Evolutionary conservation across 2,797 vertebrate genomes (phyloP), one percentile per base, ranked within the genome.

Genomic region (Oreochromis mossambicus): DNA sequence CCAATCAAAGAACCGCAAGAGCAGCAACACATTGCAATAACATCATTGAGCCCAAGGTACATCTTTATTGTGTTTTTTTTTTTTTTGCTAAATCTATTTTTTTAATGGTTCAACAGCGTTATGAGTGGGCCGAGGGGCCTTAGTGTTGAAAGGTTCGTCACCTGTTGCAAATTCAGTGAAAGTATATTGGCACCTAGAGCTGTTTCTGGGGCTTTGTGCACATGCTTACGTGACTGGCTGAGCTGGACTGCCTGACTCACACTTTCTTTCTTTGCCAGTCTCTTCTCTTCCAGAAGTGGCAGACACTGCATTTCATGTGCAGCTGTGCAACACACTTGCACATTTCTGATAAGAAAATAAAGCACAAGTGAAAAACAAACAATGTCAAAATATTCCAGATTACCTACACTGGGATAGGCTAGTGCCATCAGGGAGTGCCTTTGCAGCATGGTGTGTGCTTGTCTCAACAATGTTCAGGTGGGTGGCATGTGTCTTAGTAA

Each of bases 311-410:
- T 75, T 80, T 84, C 50, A 54, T 68, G 41, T 86, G 55, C 21
- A 82, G 73, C 77, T 68, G 36, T 51, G n/a, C 41, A 66, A 7
- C 8, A 80, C 36, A 68, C 13, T 68, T 46, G 21, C 38, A 43
- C 63, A 43, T 43, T 68, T 82, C 80, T 61, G 17, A 63, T 86
- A 52, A 79, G 63, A 56, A 86, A 56, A 79, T 79, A 50, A 84
- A 68, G 82, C 43, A 24, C 36, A 26, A 46, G 41, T 80, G 78
- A 85, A 85, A 91, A 91, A 83, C 91, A 19, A 61, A 75, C 61
- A 17, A 51, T 4, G 5, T 41, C 2, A 80, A 68, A 83, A 66
- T 36, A 24, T 70, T 9, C 13, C 38, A 70, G n/a, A 70, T 70
- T 3, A 46, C 5, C 66, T 26, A 43, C 13, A 15, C 21, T 1